Conservation (phyloP, 2,888 invertebrate genomes). For the Callimorpha dominula region DNA sequence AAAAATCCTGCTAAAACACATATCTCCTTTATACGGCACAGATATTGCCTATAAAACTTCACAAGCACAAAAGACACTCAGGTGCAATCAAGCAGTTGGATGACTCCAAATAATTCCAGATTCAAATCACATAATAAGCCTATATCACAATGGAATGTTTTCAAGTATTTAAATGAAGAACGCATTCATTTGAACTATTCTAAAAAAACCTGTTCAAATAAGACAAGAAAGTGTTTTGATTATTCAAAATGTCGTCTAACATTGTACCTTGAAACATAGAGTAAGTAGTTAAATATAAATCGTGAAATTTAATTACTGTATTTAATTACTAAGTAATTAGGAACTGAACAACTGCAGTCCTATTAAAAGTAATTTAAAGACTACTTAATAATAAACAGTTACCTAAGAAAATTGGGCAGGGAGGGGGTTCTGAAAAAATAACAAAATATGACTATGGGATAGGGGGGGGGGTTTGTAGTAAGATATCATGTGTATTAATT, state of each 20-base stretch:
- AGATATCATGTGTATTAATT: too few species aligned
- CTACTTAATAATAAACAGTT: too few species aligned
- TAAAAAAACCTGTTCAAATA: not conserved
- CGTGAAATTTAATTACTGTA: not conserved
- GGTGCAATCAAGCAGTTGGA: not conserved
- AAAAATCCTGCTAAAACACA: not conserved
- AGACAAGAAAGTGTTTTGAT: constrained; percentile 20
- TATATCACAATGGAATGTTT: constrained; percentile 8
- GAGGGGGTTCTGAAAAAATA: too few species aligned
- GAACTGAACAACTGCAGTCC: not conserved
- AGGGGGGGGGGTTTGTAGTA: too few species aligned
- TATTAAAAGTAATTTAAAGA: not conserved
- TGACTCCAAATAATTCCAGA: constrained; percentile 1
- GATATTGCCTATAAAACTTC: not conserved
- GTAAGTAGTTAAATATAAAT: not conserved
- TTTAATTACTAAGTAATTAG: not conserved
- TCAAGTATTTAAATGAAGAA: constrained; percentile 4
- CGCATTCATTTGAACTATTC: not conserved
- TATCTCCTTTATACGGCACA: not conserved
- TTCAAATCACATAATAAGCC: constrained; percentile 7
- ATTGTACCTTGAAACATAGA: not conserved
- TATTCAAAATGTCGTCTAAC: not conserved
- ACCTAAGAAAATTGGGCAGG: too few species aligned
- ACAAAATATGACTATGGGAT: too few species aligned
- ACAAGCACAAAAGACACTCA: not conserved